Evolutionary conservation across 2,888 invertebrate genomes (phyloP).

Genomic region (Phalera bucephala): DNA sequence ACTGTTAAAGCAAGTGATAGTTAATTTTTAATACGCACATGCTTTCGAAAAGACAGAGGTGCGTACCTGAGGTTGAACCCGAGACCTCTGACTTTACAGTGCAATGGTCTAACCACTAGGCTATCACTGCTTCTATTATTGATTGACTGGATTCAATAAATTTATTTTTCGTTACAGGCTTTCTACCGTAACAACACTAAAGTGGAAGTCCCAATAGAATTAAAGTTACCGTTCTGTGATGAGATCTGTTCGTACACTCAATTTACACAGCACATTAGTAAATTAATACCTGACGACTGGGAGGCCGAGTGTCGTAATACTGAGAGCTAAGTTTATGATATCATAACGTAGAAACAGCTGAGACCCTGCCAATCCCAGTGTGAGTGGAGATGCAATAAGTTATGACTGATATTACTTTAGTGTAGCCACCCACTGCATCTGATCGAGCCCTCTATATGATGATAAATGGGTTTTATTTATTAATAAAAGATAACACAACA

Average conservation of each 20-base stretch:
- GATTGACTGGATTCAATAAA: too few species aligned
- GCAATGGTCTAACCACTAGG: too few species aligned
- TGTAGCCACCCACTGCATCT: too few species aligned
- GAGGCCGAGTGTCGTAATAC: constrained; percentile 84
- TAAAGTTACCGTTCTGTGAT: constrained; percentile 85
- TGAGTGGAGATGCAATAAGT: not conserved
- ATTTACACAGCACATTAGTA: constrained; percentile 78
- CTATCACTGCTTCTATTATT: too few species aligned
- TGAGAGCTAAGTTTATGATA: constrained; percentile 2
- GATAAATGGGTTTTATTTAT: too few species aligned
- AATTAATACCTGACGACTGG: constrained; percentile 86
- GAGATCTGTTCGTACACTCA: constrained; percentile 84
- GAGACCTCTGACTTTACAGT: too few species aligned
- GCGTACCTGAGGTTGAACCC: too few species aligned
- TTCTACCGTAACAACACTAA: constrained; percentile 86
- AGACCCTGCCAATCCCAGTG: not conserved
- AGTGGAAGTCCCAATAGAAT: constrained; percentile 78
- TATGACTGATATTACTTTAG: not conserved
- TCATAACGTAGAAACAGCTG: not conserved
- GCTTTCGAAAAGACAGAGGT: too few species aligned
- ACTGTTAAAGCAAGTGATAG: too few species aligned
- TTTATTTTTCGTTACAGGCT: constrained; percentile 72
- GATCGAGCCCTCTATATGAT: too few species aligned
- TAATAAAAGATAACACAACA: too few species aligned
- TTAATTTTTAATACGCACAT: too few species aligned